These are phyloP conservation scores for Drosophila leontia DNA, from an alignment of 1,140 invertebrate genomes.

Conservation along the genomic window DNA sequence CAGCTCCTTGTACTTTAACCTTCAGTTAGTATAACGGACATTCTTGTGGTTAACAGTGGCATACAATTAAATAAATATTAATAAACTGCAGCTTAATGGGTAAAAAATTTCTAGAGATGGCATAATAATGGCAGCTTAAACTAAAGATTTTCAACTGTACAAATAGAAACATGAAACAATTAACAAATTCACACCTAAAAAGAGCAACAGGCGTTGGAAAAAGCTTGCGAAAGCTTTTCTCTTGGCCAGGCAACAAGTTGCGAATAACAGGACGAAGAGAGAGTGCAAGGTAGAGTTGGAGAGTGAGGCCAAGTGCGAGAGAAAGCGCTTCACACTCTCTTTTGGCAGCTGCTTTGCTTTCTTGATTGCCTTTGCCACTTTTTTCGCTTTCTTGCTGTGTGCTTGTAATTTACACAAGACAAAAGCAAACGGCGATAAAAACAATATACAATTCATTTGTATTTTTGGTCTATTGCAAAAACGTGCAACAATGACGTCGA, in stretches of 20 bases:
- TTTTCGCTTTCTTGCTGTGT: conserved; percentile 12
- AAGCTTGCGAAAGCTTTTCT: conserved; percentile 32
- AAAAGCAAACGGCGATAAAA: conserved; percentile 36
- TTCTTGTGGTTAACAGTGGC: not conserved
- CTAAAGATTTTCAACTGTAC: not conserved
- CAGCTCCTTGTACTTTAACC: not conserved
- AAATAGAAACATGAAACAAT: conserved; percentile 9
- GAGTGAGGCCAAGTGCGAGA: conserved; percentile 4
- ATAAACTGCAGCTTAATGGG: not conserved
- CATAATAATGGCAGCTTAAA: not conserved
- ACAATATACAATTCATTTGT: conserved; percentile 51
- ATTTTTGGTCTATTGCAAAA: conserved; percentile 74
- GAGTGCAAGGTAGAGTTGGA: conserved; percentile 2
- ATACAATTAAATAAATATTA: too few species aligned
- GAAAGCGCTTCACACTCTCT: conserved; percentile 36
- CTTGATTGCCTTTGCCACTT: not conserved
- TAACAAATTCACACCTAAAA: conserved; percentile 2
- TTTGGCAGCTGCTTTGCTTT: conserved; percentile 26
- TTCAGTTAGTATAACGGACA: not conserved
- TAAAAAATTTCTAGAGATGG: not conserved
- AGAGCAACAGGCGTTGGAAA: conserved; percentile 32
- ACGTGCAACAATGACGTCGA: conserved; percentile 79
- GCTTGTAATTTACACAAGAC: conserved; percentile 64
- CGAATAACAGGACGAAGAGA: conserved; percentile 40
- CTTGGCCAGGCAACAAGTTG: conserved; percentile 50